phyloP scores from a whole-genome alignment of 2,888 invertebrate species.

The Dyspetes luteomarginatus region DNA sequence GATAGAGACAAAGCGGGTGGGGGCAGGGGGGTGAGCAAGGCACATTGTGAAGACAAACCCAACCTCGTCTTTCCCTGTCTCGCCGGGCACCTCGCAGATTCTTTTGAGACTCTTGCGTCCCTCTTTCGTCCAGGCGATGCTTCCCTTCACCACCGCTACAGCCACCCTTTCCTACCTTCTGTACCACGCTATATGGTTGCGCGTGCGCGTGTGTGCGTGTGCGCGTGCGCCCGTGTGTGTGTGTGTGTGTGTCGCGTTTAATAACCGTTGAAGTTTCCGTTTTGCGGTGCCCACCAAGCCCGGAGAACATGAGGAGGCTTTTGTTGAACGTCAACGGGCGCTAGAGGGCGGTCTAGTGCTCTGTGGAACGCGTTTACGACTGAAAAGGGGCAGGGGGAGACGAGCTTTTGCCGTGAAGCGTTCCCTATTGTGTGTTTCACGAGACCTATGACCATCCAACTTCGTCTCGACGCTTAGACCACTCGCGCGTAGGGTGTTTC shows the following conservation, averaged over 20 bases:
- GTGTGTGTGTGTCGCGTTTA: constrained; percentile 63
- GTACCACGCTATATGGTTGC: too few species aligned
- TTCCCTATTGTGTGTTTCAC: constrained; percentile 40
- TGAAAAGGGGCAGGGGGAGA: too few species aligned
- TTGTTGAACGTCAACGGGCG: constrained; percentile 64
- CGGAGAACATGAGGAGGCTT: constrained; percentile 50
- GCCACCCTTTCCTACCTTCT: constrained; percentile 1
- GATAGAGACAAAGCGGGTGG: not conserved
- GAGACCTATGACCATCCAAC: constrained; percentile 45
- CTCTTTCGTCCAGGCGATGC: constrained; percentile 43
- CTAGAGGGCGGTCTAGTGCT: constrained; percentile 27
- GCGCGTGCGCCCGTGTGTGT: not conserved
- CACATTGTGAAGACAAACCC: constrained; percentile 15
- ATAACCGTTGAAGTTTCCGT: constrained; percentile 71
- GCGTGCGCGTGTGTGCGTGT: not conserved
- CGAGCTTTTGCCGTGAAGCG: constrained; percentile 28
- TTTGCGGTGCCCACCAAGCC: constrained; percentile 44
- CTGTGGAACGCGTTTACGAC: constrained; percentile 32
- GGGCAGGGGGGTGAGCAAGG: not conserved
- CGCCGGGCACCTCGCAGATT: constrained; percentile 48
- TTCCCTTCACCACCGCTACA: constrained; percentile 12
- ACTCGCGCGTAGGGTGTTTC: not conserved
- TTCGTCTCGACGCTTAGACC: constrained; percentile 13
- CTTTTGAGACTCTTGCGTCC: constrained; percentile 57
- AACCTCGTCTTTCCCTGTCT: constrained; percentile 15